A percentile compares a stretch with the other conserved stretches of the same genome.
Evolutionary conservation across 1,140 invertebrate genomes (phyloP).

Genomic region (Sipha flava): DNA sequence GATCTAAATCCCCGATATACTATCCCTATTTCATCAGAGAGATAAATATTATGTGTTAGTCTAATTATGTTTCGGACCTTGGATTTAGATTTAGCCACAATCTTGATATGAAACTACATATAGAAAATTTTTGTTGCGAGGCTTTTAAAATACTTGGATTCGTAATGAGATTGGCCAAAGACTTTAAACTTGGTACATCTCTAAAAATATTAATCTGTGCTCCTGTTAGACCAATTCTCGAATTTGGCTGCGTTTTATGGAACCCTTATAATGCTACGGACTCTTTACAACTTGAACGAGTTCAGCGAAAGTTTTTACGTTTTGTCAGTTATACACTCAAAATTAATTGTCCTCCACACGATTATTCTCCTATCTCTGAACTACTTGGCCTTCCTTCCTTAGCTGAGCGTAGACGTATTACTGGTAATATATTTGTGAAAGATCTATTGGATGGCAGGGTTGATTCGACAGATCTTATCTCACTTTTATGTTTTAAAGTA

Average conservation of each 20-base stretch:
- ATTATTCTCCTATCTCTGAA: neutral
- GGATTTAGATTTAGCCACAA: neutral
- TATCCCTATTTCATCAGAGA: too few relatives aligned
- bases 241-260: neutral
- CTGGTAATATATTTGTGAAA: neutral
- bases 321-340: neutral
- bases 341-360: neutral
- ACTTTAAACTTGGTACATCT: neutral
- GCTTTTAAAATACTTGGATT: too few relatives aligned
- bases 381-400: neutral
- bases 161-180: too few relatives aligned
- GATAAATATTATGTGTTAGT: too few relatives aligned
- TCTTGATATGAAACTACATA: too few relatives aligned
- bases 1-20: neutral
- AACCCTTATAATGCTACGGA: neutral
- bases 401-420: neutral
- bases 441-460: too few relatives aligned
- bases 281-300: neutral
- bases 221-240: neutral
- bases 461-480: too few relatives aligned
- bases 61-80: too few relatives aligned
- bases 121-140: too few relatives aligned
- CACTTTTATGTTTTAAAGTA: too few relatives aligned
- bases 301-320: neutral
- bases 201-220: neutral